Percentiles rank a stretch among this genome's conserved stretches.
phyloP scores from a whole-genome alignment of 2,113 vertebrate genomes.

The Montifringilla adamsi region DNA sequence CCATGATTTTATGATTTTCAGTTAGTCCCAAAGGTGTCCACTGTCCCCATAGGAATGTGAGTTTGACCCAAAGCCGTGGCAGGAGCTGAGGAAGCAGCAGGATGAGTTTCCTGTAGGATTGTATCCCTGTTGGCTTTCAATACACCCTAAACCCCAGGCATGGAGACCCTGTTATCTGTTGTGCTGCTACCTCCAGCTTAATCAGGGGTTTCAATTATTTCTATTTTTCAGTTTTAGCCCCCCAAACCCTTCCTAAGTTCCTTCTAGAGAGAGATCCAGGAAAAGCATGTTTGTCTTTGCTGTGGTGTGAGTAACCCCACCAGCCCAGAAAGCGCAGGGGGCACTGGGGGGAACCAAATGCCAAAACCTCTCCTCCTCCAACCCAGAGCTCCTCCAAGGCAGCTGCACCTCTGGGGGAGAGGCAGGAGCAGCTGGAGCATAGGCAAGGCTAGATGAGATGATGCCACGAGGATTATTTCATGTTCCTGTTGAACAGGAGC shows the following conservation, averaged over 20 bases:
- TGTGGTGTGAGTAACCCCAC: background rate
- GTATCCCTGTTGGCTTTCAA: background rate
- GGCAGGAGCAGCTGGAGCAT: background rate
- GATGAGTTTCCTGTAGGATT: background rate
- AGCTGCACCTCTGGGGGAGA: background rate
- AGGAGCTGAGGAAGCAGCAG: background rate
- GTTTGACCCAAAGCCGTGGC: background rate
- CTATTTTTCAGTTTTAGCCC: background rate
- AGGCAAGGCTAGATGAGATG: background rate
- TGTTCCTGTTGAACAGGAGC: background rate
- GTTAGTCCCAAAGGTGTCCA: background rate
- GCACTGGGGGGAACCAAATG: background rate
- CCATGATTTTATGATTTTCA: background rate
- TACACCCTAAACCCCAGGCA: background rate
- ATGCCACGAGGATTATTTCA: background rate
- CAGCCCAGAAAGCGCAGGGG: accelerated
- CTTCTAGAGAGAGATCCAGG: background rate
- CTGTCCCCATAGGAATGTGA: background rate
- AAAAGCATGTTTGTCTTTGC: background rate
- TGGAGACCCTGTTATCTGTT: background rate
- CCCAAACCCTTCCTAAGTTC: background rate
- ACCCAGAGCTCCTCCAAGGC: background rate
- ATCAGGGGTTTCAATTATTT: background rate
- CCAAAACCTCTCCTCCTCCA: background rate
- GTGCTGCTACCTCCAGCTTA: background rate